A percentile compares a stretch with the other conserved stretches of the same genome.
Evolutionary conservation across 2,888 invertebrate species (phyloP).

Genomic region (Brenthis daphne): DNA sequence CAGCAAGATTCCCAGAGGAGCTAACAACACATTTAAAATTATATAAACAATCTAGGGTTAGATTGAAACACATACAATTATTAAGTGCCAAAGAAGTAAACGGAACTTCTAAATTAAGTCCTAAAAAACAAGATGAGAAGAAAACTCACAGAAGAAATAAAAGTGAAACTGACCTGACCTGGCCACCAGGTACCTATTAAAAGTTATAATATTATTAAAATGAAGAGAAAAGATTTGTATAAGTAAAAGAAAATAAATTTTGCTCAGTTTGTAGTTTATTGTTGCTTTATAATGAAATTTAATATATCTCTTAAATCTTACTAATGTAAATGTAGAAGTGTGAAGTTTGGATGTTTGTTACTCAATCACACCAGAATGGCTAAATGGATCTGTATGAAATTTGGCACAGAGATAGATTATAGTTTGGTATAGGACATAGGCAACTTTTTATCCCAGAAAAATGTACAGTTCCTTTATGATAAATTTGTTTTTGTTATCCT

Average conservation of each 20-base stretch:
- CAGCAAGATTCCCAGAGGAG: constrained; percentile 94
- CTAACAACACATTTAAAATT: constrained; percentile 93
- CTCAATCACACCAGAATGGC: too few relatives aligned
- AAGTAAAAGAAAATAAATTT: not conserved
- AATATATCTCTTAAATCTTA: not conserved
- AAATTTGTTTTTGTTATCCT: too few relatives aligned
- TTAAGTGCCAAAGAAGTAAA: constrained; percentile 73
- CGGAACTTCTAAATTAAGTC: constrained; percentile 64
- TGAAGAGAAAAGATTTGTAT: not conserved
- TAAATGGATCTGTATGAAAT: not conserved
- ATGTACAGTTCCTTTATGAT: too few relatives aligned
- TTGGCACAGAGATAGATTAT: too few relatives aligned
- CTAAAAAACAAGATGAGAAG: constrained; percentile 72
- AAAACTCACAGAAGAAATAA: constrained; percentile 86
- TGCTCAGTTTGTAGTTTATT: too few relatives aligned
- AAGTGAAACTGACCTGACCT: constrained; percentile 87
- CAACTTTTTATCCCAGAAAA: too few relatives aligned
- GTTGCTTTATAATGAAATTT: not conserved
- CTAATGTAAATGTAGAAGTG: not conserved
- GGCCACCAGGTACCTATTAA: constrained; percentile 78
- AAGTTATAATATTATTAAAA: not conserved
- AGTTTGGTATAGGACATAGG: too few relatives aligned
- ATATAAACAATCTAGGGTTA: constrained; percentile 88
- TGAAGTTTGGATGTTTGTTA: too few relatives aligned
- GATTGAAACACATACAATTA: constrained; percentile 71